Evolutionary conservation across 2,797 vertebrate genomes (phyloP).

Genomic region (Botia almorhae): DNA sequence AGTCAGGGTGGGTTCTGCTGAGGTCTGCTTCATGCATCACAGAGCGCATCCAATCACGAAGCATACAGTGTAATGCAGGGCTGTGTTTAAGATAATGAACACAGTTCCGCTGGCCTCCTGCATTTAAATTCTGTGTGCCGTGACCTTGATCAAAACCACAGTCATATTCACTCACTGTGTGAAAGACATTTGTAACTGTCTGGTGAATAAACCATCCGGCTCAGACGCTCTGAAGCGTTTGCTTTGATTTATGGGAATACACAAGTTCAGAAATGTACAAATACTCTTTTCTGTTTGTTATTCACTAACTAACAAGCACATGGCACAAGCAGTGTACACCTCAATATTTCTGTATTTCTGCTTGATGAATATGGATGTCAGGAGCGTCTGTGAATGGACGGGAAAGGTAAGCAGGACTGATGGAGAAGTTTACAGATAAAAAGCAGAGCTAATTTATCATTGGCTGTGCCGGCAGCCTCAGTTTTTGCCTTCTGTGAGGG

Average conservation of each 20-base stretch:
- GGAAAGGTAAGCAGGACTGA: slow-evolving; percentile 17
- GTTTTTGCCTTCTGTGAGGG: slow-evolving; percentile 19
- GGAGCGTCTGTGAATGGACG: slow-evolving; percentile 4
- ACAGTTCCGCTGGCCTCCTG: background rate
- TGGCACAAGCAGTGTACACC: background rate
- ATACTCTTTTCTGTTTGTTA: background rate
- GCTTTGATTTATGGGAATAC: slow-evolving; percentile 33
- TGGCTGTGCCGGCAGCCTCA: background rate
- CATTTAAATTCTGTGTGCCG: background rate
- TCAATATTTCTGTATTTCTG: background rate
- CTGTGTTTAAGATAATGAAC: background rate
- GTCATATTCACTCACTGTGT: background rate
- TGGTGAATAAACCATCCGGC: slow-evolving; percentile 3
- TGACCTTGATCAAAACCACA: slow-evolving; percentile 5
- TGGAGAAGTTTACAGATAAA: slow-evolving; percentile 44
- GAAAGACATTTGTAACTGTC: background rate
- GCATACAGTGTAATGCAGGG: background rate
- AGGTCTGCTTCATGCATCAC: background rate
- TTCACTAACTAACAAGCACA: background rate
- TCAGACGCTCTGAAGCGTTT: background rate
- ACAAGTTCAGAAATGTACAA: background rate
- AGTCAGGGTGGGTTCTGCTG: background rate
- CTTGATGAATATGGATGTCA: slow-evolving; percentile 45
- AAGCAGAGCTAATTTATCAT: slow-evolving; percentile 37
- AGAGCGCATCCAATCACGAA: background rate